Percentiles rank a stretch among this genome's conserved stretches.
These are phyloP conservation scores for Hassar affinis DNA, from an alignment of 2,113 vertebrate species.

Conservation along the genomic window DNA sequence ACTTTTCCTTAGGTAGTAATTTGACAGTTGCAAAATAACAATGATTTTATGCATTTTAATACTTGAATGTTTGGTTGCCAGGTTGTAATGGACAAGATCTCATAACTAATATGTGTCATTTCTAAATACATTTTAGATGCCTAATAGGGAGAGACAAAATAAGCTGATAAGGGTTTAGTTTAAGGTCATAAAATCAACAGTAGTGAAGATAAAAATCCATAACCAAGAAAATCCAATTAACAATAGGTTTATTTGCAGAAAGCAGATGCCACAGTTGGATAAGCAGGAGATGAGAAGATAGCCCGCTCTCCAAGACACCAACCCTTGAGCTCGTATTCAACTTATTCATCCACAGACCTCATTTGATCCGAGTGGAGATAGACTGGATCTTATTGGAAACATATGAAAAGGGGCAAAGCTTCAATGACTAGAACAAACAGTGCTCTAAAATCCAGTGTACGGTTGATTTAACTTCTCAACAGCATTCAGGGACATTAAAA, in stretches of 20 bases:
- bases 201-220: conserved; percentile 3
- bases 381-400: conserved; percentile 50
- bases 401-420: conserved; percentile 41
- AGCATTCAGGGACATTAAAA: conserved; percentile 38
- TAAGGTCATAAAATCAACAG: conserved; percentile 11
- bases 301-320: background rate
- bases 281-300: conserved; percentile 27
- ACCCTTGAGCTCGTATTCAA: conserved; percentile 38
- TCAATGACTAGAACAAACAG: conserved; percentile 47
- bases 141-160: background rate
- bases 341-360: conserved; percentile 41
- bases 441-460: conserved; percentile 9
- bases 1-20: background rate
- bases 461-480: conserved; percentile 21
- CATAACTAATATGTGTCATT: background rate
- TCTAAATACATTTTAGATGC: background rate
- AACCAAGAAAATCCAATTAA: conserved; percentile 37
- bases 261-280: conserved; percentile 31
- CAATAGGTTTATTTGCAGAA: conserved; percentile 35
- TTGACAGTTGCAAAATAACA: background rate
- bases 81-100: background rate
- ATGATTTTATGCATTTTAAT: background rate
- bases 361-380: conserved; percentile 40
- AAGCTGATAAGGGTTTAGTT: background rate
- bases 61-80: background rate